Conservation (phyloP, 2,797 vertebrate genomes). For the Enteromius viviparus region DNA sequence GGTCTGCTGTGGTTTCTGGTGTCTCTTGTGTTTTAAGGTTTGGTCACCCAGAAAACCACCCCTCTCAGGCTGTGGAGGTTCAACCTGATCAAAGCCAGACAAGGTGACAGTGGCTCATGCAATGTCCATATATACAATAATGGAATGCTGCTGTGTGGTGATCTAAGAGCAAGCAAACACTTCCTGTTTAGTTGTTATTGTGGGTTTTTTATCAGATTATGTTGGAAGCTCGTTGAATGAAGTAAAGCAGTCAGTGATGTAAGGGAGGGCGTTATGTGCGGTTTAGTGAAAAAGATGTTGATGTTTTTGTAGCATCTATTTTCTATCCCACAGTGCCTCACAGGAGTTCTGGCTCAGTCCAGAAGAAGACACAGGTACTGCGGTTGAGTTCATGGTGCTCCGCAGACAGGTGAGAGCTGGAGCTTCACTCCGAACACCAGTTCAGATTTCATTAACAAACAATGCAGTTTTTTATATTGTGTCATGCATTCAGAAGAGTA, state of each 20-base stretch:
- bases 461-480: neutral
- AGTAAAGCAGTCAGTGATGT: neutral
- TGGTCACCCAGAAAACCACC: slow-evolving; percentile 51
- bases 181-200: neutral
- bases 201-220: neutral
- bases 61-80: slow-evolving; percentile 39
- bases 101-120: slow-evolving; percentile 61
- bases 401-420: slow-evolving; percentile 76
- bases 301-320: neutral
- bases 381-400: slow-evolving; percentile 76
- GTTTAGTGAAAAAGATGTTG: neutral
- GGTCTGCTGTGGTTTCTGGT: slow-evolving; percentile 34
- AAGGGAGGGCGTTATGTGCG: neutral
- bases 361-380: slow-evolving; percentile 69
- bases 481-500: neutral
- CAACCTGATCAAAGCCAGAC: slow-evolving; percentile 55
- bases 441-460: neutral
- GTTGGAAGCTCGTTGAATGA: neutral
- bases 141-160: neutral
- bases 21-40: slow-evolving; percentile 64
- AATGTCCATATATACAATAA: neutral
- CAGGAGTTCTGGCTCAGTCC: slow-evolving; percentile 62
- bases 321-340: slow-evolving; percentile 57
- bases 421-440: neutral
- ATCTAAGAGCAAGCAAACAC: neutral